A percentile compares a stretch with the other conserved stretches of the same genome.
Conservation (phyloP, 2,113 vertebrate genomes). For the Carassius gibelio region DNA sequence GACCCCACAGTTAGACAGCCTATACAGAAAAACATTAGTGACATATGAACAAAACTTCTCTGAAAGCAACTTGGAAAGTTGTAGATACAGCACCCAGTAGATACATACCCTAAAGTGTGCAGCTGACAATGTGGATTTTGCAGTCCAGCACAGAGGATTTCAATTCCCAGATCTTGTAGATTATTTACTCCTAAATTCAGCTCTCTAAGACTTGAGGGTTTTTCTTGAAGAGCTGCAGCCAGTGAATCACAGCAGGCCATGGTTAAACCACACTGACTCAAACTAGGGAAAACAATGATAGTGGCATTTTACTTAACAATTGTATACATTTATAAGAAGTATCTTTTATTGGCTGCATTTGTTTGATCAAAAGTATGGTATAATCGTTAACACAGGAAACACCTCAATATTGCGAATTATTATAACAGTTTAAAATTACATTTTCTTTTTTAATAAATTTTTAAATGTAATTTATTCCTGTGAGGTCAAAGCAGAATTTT, state of each 20-base stretch:
- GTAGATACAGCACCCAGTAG: not conserved
- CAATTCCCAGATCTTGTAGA: conserved; percentile 44
- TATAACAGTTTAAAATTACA: no score
- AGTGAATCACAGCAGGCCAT: conserved; percentile 36
- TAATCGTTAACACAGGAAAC: not conserved
- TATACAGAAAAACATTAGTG: not conserved
- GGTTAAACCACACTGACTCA: conserved; percentile 48
- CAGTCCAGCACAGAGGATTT: conserved; percentile 35
- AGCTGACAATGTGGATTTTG: conserved; percentile 34
- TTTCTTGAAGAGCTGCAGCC: conserved; percentile 17
- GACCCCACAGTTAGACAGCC: conserved; percentile 43
- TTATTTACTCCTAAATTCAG: conserved; percentile 49
- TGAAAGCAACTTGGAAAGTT: not conserved
- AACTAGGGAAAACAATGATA: conserved; percentile 14
- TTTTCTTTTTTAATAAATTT: not conserved
- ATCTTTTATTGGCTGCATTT: not conserved
- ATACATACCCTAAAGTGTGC: conserved; percentile 37
- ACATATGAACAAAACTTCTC: not conserved
- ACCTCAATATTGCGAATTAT: not conserved
- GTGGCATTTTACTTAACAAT: not conserved
- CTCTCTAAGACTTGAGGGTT: conserved; percentile 38
- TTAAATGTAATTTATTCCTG: not conserved
- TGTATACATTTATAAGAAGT: not conserved
- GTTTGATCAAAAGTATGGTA: not conserved
- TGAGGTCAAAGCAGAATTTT: not conserved